Evolutionary conservation across 2,888 invertebrate genomes (phyloP).

Genomic region (Cordilura impudica): DNA sequence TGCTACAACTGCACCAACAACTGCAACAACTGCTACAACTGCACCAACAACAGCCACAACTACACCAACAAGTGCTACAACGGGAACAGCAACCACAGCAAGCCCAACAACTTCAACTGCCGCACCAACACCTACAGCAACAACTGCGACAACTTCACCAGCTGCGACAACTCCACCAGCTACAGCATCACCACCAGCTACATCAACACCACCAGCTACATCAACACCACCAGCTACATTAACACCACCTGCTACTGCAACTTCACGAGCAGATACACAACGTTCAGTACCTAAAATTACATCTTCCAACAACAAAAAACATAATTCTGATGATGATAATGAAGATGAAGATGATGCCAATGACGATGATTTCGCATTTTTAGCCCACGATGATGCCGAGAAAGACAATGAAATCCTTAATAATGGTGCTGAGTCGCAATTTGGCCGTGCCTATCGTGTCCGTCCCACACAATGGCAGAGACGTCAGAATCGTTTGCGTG

Average conservation of each 20-base stretch:
- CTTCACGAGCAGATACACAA: neutral
- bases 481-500: neutral
- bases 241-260: neutral
- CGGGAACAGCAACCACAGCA: neutral
- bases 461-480: slow-evolving; percentile 51
- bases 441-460: slow-evolving; percentile 52
- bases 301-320: neutral
- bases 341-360: neutral
- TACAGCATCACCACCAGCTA: neutral
- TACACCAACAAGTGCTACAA: neutral
- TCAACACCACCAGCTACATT: neutral
- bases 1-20: neutral
- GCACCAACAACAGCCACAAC: neutral
- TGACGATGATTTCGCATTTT: neutral
- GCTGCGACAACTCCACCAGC: neutral
- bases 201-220: neutral
- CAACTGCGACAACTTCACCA: neutral
- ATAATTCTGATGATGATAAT: slow-evolving; percentile 16
- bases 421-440: neutral
- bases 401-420: neutral
- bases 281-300: neutral
- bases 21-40: neutral
- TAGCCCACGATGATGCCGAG: neutral
- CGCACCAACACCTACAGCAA: neutral
- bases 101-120: neutral